Evolutionary conservation across 1,140 invertebrate genomes (phyloP), one percentile per base, ranked within the genome.

Genomic region (Schmidtea mediterranea): DNA sequence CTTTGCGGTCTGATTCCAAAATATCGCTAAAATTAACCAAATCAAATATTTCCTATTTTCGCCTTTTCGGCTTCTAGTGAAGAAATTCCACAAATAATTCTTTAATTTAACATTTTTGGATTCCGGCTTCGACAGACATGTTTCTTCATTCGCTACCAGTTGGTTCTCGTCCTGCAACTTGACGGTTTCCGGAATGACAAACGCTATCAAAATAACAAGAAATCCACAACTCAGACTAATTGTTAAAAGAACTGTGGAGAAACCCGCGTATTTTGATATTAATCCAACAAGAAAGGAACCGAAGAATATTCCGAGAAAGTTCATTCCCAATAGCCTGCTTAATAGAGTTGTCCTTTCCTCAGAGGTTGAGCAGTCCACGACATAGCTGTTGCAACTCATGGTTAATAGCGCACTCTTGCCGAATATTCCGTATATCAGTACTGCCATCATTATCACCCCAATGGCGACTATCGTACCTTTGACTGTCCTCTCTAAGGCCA

Each of bases 371-470:
- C 57, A 56, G 46, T 66, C 63, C 0, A 58, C 53, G 13, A 59
- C 55, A 48, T 63, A 62, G 43, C 62, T 64, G 51, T 65, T 59
- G 1, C 62, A 58, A 1, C 61, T 62, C 62, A 66, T 66, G 5
- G 59, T 62, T 5, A 65, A 60, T 1, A 66, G 55, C 0, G 62
- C 57, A 24, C 59, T 59, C 49, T 64, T 62, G 0, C 63, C 62
- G 43, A 63, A 57, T 5, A 57, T 45, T 13, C 63, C 63, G 51
- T 61, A 55, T 16, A 59, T 41, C 0, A 51, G 16, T 0, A 60
- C 58, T 2, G 61, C 63, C n/a, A 52, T 43, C 39, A 64, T 46
- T 8, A 65, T 55, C 2, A 62, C 40, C 40, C 40, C 18, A 23
- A 41, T 50, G 0, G 51, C 38, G 1, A 63, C 53, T 8, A 53